A percentile compares a stretch with the other conserved stretches of the same genome.
Conservation (phyloP, 53 echinoderm and acorn worm species). For the Henricia sp. region DNA sequence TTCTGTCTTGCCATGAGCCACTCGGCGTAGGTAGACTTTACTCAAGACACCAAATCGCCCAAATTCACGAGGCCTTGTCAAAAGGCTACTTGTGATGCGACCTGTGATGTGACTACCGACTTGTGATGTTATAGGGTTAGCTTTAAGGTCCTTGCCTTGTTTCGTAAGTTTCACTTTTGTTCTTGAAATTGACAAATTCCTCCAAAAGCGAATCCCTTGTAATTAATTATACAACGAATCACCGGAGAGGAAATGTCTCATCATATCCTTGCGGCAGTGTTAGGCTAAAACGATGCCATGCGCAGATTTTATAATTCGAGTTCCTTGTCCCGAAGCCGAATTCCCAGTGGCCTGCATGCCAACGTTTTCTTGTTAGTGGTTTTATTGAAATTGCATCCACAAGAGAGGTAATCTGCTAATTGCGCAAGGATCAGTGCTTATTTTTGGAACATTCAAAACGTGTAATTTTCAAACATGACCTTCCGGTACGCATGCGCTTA, state of each 20-base stretch:
- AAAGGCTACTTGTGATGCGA: background rate
- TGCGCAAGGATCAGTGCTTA: background rate
- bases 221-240: constrained; percentile 1
- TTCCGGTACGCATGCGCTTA: no score
- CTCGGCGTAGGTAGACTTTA: no score
- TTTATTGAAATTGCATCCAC: background rate
- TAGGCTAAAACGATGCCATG: background rate
- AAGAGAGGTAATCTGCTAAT: background rate
- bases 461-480: background rate
- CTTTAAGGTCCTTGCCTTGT: background rate
- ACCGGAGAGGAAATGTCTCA: constrained; percentile 7
- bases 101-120: background rate
- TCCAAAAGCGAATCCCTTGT: background rate
- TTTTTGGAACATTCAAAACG: background rate
- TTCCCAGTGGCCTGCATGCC: background rate
- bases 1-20: no score
- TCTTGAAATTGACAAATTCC: background rate
- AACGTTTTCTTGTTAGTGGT: background rate
- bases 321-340: constrained; percentile 9
- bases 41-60: no score
- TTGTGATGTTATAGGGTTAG: background rate
- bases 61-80: no score
- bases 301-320: constrained; percentile 1
- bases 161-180: background rate
- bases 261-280: background rate